Percentiles rank a stretch among this genome's conserved stretches.
Conservation (phyloP, 1,140 invertebrate species). For the Pseudomyrmex concolor region DNA sequence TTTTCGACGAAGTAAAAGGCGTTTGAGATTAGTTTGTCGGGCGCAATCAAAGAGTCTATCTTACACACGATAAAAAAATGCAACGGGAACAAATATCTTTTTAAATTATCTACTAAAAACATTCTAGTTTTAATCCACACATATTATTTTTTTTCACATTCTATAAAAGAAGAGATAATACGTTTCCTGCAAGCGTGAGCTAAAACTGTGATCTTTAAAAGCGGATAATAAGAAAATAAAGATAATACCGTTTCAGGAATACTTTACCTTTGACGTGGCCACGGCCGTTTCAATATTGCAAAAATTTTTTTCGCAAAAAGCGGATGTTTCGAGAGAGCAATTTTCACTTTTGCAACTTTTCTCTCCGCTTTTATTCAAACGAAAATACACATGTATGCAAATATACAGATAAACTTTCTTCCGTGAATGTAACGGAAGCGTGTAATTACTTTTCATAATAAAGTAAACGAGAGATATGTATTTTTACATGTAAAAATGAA, state of each 20-base stretch:
- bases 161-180: not conserved
- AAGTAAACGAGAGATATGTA: not conserved
- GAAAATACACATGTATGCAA: slow-evolving; percentile 8
- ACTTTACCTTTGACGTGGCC: too few species aligned
- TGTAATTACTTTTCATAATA: not conserved
- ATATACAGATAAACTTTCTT: slow-evolving; percentile 24
- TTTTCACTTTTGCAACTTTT: slow-evolving; percentile 24
- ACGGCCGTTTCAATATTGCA: not conserved
- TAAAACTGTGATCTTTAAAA: slow-evolving; percentile 7
- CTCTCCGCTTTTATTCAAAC: slow-evolving; percentile 18
- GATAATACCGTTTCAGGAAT: not conserved
- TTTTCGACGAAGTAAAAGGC: not conserved
- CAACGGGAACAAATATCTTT: not conserved
- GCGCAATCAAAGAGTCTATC: not conserved
- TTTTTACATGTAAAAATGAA: not conserved
- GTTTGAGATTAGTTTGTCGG: not conserved
- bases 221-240: not conserved
- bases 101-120: too few species aligned
- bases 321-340: slow-evolving; percentile 14
- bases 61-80: not conserved
- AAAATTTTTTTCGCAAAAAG: slow-evolving; percentile 32
- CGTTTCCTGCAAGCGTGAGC: not conserved
- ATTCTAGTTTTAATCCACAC: too few species aligned
- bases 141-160: too few species aligned
- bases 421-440: not conserved